Evolutionary conservation across 1,140 invertebrate species (phyloP).

Genomic region (Hypothenemus hampei): DNA sequence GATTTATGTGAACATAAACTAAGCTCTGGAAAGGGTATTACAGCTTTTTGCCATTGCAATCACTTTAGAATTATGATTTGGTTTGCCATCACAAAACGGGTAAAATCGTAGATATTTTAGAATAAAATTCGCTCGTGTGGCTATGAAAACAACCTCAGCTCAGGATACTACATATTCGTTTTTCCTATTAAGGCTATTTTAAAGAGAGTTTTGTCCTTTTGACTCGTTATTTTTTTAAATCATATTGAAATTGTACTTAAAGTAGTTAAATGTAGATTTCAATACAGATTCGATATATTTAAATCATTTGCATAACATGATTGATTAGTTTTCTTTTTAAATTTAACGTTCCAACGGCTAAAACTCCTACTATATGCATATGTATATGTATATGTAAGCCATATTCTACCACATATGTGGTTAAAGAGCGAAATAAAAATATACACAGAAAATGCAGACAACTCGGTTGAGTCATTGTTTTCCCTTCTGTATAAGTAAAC

Average conservation of each 20-base stretch:
- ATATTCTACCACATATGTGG: slow-evolving; percentile 5
- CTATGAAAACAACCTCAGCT: slow-evolving; percentile 1
- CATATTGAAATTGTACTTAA: background rate
- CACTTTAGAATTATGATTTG: slow-evolving; percentile 1
- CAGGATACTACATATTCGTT: background rate
- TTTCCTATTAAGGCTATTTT: background rate
- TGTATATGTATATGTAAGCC: background rate
- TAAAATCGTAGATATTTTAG: slow-evolving; percentile 3
- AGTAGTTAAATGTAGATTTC: background rate
- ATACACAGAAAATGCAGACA: slow-evolving; percentile 2
- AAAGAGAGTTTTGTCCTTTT: slow-evolving; percentile 2
- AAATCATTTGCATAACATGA: background rate
- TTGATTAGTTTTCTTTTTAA: background rate
- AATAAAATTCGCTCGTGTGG: slow-evolving; percentile 4
- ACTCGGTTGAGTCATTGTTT: slow-evolving; percentile 9
- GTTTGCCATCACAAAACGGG: background rate
- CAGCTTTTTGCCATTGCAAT: background rate
- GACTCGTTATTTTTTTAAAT: too few relatives aligned
- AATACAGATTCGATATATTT: background rate
- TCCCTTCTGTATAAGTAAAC: slow-evolving; percentile 9
- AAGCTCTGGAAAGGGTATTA: background rate
- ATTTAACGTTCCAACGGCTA: background rate
- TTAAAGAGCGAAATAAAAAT: slow-evolving; percentile 9
- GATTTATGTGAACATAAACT: slow-evolving; percentile 4
- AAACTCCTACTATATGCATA: background rate